A percentile compares a stretch with the other conserved stretches of the same genome.
Evolutionary conservation across 2,797 vertebrate species (phyloP).

Genomic region (Macrochelys suwanniensis): DNA sequence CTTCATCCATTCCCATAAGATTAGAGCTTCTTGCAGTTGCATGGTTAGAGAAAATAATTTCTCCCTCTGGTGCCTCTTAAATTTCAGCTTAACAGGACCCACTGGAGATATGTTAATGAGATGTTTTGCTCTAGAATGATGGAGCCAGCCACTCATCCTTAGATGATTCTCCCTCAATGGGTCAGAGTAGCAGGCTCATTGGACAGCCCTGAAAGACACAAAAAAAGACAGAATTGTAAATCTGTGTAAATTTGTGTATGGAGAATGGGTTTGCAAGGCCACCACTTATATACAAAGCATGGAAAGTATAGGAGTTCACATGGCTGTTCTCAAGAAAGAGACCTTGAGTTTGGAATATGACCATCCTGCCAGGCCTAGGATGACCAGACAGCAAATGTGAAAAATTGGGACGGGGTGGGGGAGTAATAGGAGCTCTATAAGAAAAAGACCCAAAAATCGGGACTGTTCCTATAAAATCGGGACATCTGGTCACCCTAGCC

Average conservation of each 20-base stretch:
- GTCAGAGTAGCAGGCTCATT: neutral
- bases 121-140: neutral
- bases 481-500: no score
- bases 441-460: no score
- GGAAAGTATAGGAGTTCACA: neutral
- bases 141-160: neutral
- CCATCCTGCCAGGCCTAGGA: neutral
- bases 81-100: fast-evolving
- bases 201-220: neutral
- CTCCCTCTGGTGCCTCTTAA: fast-evolving
- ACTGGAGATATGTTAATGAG: neutral
- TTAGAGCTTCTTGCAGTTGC: neutral
- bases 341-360: neutral
- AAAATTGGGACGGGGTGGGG: no score
- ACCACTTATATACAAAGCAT: neutral
- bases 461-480: no score
- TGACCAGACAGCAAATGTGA: no score
- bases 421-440: no score
- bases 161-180: neutral
- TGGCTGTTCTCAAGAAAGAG: neutral
- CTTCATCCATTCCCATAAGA: neutral
- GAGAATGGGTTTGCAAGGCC: neutral
- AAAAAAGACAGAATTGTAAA: neutral
- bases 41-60: neutral
- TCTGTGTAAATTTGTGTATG: neutral